phyloP scores from a whole-genome alignment of 2,113 vertebrate genomes.

The Sakesphorus luctuosus region DNA sequence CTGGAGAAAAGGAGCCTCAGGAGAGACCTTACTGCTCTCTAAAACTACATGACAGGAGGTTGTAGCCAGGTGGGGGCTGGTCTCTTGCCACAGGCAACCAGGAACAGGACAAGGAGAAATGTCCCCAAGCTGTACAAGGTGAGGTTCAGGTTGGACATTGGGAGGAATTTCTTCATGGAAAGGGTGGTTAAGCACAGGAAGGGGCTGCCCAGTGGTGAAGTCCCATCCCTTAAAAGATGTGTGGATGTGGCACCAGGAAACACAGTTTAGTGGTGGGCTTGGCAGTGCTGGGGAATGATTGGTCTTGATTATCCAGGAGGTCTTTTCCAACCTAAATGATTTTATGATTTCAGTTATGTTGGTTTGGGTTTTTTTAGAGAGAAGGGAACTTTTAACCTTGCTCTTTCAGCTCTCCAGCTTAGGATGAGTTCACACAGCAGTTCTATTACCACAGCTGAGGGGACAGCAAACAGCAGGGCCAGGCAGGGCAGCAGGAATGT shows the following conservation, averaged over 20 bases:
- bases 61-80: fast-evolving
- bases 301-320: fast-evolving
- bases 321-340: neutral
- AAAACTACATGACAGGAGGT: neutral
- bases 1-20: neutral
- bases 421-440: neutral
- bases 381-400: neutral
- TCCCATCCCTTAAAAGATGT: neutral
- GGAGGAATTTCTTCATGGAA: neutral
- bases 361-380: neutral
- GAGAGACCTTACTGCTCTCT: neutral
- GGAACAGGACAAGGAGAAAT: fast-evolving
- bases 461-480: neutral
- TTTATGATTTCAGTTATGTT: fast-evolving
- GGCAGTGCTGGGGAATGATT: neutral
- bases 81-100: neutral
- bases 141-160: neutral
- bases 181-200: neutral
- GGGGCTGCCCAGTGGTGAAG: neutral
- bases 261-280: neutral
- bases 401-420: neutral
- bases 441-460: neutral
- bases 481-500: neutral
- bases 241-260: neutral
- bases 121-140: fast-evolving